phyloP scores from a whole-genome alignment of 2,113 vertebrate genomes.

The Xyliphius kryptos region DNA sequence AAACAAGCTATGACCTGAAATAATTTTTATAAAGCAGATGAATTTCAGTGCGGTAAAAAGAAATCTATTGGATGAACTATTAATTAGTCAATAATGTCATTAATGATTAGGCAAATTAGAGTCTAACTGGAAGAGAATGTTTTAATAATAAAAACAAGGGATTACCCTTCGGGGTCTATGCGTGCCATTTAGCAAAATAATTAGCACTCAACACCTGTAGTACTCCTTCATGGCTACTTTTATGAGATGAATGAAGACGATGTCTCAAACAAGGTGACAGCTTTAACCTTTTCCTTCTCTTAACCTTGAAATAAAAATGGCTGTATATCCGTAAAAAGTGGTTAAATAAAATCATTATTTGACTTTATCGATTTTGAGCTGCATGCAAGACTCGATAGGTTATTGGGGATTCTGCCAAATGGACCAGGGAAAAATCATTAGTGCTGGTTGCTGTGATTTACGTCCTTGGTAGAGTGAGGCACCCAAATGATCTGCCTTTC shows the following conservation, averaged over 20 bases:
- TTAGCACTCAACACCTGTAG: neutral
- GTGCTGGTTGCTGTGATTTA: slow-evolving; percentile 70
- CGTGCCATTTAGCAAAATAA: slow-evolving; percentile 9
- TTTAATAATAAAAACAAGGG: slow-evolving; percentile 77
- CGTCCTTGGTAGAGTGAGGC: slow-evolving; percentile 68
- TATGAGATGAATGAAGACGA: slow-evolving; percentile 6
- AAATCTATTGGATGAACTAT: slow-evolving; percentile 63
- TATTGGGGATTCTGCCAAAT: slow-evolving; percentile 60
- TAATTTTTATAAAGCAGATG: neutral
- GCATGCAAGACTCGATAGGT: slow-evolving; percentile 50
- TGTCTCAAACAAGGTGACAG: slow-evolving; percentile 11
- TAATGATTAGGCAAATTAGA: slow-evolving; percentile 91
- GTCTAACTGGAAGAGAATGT: slow-evolving; percentile 72
- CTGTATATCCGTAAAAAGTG: slow-evolving; percentile 46
- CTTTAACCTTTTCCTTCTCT: slow-evolving; percentile 32
- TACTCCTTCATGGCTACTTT: neutral
- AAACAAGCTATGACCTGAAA: neutral
- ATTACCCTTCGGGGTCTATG: slow-evolving; percentile 63
- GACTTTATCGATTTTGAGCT: slow-evolving; percentile 56
- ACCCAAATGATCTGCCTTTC: slow-evolving; percentile 71
- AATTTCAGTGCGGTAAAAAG: neutral
- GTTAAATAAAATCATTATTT: slow-evolving; percentile 57
- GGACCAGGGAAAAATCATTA: slow-evolving; percentile 68
- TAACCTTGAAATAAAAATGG: slow-evolving; percentile 46
- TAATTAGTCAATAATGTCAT: slow-evolving; percentile 89